phyloP scores from a whole-genome alignment of 2,888 invertebrate genomes.

The Drosophila pseudotalamancana region DNA sequence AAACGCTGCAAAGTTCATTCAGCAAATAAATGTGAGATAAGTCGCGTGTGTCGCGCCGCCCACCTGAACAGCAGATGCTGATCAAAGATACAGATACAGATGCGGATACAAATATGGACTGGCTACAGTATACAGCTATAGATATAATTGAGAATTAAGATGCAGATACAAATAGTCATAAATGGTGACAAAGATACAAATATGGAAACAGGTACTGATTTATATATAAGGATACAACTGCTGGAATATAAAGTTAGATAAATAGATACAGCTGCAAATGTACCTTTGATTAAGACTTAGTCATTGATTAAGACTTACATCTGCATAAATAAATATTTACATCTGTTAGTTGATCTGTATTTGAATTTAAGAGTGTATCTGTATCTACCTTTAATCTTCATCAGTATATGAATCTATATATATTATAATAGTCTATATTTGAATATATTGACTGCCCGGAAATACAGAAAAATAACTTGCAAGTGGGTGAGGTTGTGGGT shows the following conservation, averaged over 20 bases:
- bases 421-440: neutral
- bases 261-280: neutral
- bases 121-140: neutral
- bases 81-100: slow-evolving; percentile 10
- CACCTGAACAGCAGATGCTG: slow-evolving; percentile 12
- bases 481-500: neutral
- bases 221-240: neutral
- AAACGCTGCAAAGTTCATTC: slow-evolving; percentile 38
- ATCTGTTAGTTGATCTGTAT: too few species aligned
- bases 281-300: neutral
- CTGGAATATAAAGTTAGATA: too few species aligned
- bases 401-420: neutral
- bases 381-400: neutral
- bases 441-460: neutral
- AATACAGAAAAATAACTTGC: neutral
- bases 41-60: slow-evolving; percentile 58
- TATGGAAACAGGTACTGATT: neutral
- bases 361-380: too few species aligned
- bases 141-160: neutral
- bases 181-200: neutral
- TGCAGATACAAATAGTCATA: neutral
- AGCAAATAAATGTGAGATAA: slow-evolving; percentile 61
- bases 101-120: neutral
- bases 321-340: neutral
- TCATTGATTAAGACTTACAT: too few species aligned